phyloP scores from a whole-genome alignment of 2,888 invertebrate species.

The Schrankia costaestrigalis region DNA sequence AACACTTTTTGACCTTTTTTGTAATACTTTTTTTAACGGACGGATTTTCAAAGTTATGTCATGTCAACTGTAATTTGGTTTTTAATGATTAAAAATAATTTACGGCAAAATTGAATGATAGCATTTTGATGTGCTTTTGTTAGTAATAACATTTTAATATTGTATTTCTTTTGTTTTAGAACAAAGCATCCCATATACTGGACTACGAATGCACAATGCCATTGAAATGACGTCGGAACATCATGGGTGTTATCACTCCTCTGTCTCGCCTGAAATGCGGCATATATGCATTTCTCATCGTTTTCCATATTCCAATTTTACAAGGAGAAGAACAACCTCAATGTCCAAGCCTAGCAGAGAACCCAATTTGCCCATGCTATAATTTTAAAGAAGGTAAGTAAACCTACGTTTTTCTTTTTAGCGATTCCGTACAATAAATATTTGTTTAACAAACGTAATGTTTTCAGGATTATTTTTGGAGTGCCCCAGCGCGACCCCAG shows the following conservation, averaged over 20 bases:
- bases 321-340: constrained; percentile 79
- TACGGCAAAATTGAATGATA: no score
- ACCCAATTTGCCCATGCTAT: constrained; percentile 94
- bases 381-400: constrained; percentile 91
- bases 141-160: neutral
- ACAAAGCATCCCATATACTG: constrained; percentile 20
- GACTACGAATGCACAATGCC: constrained; percentile 66
- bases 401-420: neutral
- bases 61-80: no score
- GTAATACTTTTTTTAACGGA: no score
- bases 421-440: neutral
- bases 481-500: constrained; percentile 90
- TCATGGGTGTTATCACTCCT: constrained; percentile 65
- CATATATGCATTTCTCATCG: constrained; percentile 79
- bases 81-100: no score
- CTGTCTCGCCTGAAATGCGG: constrained; percentile 66
- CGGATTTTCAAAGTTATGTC: no score
- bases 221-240: constrained; percentile 72
- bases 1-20: no score
- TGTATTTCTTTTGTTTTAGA: constrained; percentile 31
- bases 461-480: constrained; percentile 89
- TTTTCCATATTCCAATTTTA: constrained; percentile 73
- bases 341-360: constrained; percentile 88
- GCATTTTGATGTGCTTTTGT: neutral
- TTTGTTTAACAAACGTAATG: constrained; percentile 15